A percentile compares a stretch with the other conserved stretches of the same genome.
Evolutionary conservation across 2,888 invertebrate genomes (phyloP).

Genomic region (Catonia carolina): DNA sequence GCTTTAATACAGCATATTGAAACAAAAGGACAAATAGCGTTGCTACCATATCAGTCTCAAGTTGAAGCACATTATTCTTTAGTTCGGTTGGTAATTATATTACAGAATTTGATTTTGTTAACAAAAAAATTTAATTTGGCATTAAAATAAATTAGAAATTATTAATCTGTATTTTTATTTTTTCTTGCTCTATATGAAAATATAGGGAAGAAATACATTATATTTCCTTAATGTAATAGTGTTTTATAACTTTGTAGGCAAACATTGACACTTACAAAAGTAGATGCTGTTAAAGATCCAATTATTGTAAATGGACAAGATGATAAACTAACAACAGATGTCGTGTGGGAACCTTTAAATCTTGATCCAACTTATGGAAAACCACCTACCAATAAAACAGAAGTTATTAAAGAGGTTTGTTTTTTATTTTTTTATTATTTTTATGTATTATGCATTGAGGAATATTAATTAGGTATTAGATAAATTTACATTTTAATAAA

Average conservation of each 20-base stretch:
- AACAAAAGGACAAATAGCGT: slow-evolving; percentile 42
- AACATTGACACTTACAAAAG: slow-evolving; percentile 39
- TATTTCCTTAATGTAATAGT: no score
- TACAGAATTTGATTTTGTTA: no score
- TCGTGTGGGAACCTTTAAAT: slow-evolving; percentile 26
- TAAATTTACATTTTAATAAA: no score
- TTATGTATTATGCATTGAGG: no score
- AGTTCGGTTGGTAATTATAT: slow-evolving; percentile 29
- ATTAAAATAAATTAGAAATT: no score
- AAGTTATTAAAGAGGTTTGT: slow-evolving; percentile 31
- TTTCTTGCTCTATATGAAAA: no score
- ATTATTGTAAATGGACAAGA: not conserved
- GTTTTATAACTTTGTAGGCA: no score
- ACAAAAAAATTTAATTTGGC: no score
- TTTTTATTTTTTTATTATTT: no score
- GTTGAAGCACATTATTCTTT: slow-evolving; percentile 43
- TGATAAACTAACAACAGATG: slow-evolving; percentile 14
- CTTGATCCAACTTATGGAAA: slow-evolving; percentile 34
- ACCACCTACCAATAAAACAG: slow-evolving; percentile 31
- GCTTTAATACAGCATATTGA: slow-evolving; percentile 39
- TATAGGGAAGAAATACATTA: no score
- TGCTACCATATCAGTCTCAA: slow-evolving; percentile 44
- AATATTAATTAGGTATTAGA: no score
- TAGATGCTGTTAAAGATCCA: slow-evolving; percentile 17
- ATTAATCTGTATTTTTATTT: no score